Conservation (phyloP, 2,888 invertebrate genomes). For the Isotomurus palustris region DNA sequence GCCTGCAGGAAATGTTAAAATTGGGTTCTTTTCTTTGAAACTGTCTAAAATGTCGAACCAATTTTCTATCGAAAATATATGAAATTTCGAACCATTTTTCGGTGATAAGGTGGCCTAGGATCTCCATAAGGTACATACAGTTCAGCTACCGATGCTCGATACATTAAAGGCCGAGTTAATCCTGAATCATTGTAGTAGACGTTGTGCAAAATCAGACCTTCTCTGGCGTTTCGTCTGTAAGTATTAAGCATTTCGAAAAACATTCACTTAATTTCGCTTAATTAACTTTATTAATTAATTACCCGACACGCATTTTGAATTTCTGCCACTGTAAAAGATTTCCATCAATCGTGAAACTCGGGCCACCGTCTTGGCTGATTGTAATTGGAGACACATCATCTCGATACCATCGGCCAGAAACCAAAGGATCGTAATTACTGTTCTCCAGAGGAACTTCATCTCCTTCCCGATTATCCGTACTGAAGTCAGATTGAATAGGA, state of each 20-base stretch:
- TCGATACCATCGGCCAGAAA: background rate
- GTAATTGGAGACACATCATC: background rate
- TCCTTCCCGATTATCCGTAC: conserved; percentile 11
- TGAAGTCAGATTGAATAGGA: conserved; percentile 17
- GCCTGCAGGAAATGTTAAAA: too few relatives aligned
- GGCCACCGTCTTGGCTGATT: background rate
- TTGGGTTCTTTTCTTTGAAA: too few relatives aligned
- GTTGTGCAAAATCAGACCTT: background rate
- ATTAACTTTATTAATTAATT: too few relatives aligned
- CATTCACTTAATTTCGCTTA: too few relatives aligned
- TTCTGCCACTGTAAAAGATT: background rate
- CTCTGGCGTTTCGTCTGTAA: background rate
- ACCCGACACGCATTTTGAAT: background rate
- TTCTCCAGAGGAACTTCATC: conserved; percentile 9
- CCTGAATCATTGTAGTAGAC: background rate
- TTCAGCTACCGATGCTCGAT: background rate
- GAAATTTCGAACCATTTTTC: conserved; percentile 14
- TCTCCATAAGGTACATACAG: too few relatives aligned
- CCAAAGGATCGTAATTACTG: conserved; percentile 4
- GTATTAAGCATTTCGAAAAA: too few relatives aligned
- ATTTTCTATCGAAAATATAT: background rate
- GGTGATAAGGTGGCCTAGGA: conserved; percentile 21
- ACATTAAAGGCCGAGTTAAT: background rate
- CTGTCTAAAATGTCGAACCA: background rate
- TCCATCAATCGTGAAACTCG: background rate